Conservation (phyloP, 2,113 vertebrate species). For the Notothenia coriiceps region DNA sequence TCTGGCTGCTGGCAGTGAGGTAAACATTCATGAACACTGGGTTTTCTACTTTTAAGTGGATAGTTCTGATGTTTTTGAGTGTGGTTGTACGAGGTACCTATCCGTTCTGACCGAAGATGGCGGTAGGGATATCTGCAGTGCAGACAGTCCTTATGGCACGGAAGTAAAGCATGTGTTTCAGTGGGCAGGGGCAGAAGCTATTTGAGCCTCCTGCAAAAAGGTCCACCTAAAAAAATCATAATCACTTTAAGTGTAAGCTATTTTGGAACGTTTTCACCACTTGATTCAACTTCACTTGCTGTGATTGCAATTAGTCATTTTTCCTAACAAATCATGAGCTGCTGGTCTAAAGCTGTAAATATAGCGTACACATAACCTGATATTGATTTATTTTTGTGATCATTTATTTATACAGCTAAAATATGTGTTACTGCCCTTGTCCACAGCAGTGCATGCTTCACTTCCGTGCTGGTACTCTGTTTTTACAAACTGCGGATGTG, state of each 20-base stretch:
- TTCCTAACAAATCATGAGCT: too few species aligned
- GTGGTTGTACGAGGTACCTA: not conserved
- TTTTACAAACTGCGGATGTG: not conserved
- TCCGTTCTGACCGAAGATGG: not conserved
- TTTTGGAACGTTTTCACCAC: not conserved
- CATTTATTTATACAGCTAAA: too few species aligned
- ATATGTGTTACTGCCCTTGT: not conserved
- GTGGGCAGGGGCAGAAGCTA: not conserved
- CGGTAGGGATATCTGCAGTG: not conserved
- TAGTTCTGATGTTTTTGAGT: not conserved
- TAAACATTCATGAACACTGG: conserved; percentile 56
- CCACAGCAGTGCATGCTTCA: not conserved
- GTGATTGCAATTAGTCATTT: too few species aligned
- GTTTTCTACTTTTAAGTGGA: not conserved
- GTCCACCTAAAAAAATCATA: too few species aligned
- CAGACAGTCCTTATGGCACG: not conserved
- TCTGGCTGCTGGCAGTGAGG: conserved; percentile 93
- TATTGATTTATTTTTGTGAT: too few species aligned
- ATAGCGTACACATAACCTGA: too few species aligned
- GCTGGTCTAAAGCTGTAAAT: too few species aligned
- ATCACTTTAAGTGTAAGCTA: not conserved
- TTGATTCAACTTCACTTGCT: too few species aligned
- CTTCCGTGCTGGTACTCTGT: not conserved
- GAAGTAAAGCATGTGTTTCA: not conserved
- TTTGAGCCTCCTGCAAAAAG: too few species aligned